A percentile compares a stretch with the other conserved stretches of the same genome.
phyloP scores from a whole-genome alignment of 2,113 vertebrate genomes.

The Ptychochromis oligacanthus region DNA sequence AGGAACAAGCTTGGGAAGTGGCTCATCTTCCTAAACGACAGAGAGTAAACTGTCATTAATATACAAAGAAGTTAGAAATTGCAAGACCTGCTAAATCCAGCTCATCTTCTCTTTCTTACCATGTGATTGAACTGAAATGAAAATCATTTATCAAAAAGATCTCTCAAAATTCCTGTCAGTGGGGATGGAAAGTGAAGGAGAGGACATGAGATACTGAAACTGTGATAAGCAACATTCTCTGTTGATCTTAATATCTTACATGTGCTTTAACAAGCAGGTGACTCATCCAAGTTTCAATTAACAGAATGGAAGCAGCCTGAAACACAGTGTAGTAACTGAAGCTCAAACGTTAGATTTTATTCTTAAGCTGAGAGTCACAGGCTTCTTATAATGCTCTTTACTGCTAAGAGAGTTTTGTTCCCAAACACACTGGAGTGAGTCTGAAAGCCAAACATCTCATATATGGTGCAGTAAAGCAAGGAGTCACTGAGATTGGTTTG shows the following conservation, averaged over 20 bases:
- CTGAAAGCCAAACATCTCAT: background rate
- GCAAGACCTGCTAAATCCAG: background rate
- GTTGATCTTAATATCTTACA: background rate
- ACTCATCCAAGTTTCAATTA: background rate
- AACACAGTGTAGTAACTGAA: background rate
- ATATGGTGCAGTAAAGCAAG: background rate
- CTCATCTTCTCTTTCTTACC: background rate
- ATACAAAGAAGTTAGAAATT: background rate
- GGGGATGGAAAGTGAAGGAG: background rate
- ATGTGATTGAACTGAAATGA: background rate
- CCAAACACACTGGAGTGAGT: background rate
- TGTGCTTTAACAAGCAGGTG: background rate
- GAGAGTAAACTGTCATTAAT: background rate
- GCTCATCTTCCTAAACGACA: conserved; percentile 40
- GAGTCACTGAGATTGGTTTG: background rate
- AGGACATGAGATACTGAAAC: background rate
- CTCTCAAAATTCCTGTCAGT: background rate
- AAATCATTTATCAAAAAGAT: background rate
- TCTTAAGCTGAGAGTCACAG: background rate
- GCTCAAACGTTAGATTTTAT: background rate
- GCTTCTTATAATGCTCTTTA: background rate
- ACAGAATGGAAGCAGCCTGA: background rate
- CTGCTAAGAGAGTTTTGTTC: background rate
- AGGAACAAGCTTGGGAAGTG: conserved; percentile 49
- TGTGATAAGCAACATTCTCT: background rate